phyloP scores from a whole-genome alignment of 2,113 vertebrate genomes.

The Vicugna pacos region DNA sequence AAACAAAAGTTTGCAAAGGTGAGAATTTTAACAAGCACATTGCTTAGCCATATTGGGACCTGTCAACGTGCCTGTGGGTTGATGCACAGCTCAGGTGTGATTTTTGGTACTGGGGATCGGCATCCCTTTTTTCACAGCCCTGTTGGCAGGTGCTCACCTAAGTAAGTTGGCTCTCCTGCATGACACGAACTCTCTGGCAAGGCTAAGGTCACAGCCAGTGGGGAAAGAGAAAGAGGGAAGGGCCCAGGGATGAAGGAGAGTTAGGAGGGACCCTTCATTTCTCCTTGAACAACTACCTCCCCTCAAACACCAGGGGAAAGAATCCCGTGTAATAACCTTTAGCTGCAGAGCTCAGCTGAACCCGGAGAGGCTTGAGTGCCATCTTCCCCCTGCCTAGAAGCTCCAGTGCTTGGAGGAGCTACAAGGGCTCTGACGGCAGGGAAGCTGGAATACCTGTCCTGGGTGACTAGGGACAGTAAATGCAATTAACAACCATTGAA shows the following conservation, averaged over 20 bases:
- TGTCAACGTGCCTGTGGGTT: neutral
- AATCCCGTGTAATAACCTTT: no score
- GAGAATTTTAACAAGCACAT: neutral
- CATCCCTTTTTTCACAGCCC: neutral
- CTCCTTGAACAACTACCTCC: neutral
- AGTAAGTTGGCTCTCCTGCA: neutral
- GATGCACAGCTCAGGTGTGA: neutral
- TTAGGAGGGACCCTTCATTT: neutral
- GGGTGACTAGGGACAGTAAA: neutral
- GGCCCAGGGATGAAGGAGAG: neutral
- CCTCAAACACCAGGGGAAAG: neutral
- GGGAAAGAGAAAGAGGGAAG: neutral
- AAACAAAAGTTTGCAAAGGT: neutral
- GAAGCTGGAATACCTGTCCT: neutral
- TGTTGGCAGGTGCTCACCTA: neutral
- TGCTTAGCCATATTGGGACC: neutral
- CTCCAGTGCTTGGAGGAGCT: no score
- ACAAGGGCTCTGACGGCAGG: neutral
- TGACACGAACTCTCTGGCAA: neutral
- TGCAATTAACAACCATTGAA: neutral
- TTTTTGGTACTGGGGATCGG: neutral
- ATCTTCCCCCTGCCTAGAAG: no score
- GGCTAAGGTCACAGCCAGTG: neutral
- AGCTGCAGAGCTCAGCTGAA: neutral
- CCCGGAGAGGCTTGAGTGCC: neutral